Evolutionary conservation across 2,113 vertebrate species (phyloP).

Genomic region (Dicrurus megarhynchus): DNA sequence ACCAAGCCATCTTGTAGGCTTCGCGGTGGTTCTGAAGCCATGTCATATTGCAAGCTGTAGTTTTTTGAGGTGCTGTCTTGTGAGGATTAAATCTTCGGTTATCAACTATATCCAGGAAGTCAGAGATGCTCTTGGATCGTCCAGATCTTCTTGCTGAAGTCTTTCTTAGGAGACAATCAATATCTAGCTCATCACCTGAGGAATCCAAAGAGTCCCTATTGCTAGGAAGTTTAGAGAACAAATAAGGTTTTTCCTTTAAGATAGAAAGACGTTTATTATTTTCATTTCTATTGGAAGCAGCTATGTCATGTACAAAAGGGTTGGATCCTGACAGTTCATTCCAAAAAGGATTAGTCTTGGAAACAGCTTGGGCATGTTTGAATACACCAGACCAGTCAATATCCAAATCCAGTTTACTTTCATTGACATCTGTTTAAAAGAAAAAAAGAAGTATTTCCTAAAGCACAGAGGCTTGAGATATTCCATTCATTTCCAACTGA

Average conservation of each 20-base stretch:
- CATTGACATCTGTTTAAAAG: slow-evolving; percentile 46
- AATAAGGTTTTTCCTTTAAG: slow-evolving; percentile 74
- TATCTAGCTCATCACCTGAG: slow-evolving; percentile 86
- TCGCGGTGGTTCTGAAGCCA: slow-evolving; percentile 89
- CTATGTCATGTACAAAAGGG: slow-evolving; percentile 91
- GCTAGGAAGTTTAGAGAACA: slow-evolving; percentile 68
- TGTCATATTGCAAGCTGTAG: slow-evolving; percentile 77
- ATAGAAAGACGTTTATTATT: slow-evolving; percentile 61
- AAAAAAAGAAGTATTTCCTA: background rate
- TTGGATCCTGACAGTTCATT: slow-evolving; percentile 88
- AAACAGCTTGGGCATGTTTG: background rate
- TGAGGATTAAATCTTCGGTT: slow-evolving; percentile 49
- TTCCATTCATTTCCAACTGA: background rate
- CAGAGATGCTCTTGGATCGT: slow-evolving; percentile 88
- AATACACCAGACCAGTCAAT: slow-evolving; percentile 55
- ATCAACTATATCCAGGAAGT: slow-evolving; percentile 83
- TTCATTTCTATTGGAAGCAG: slow-evolving; percentile 69
- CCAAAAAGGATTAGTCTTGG: slow-evolving; percentile 90
- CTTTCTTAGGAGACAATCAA: slow-evolving; percentile 73
- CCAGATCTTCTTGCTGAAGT: slow-evolving; percentile 74
- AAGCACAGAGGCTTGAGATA: background rate
- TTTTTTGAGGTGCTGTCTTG: slow-evolving; percentile 50
- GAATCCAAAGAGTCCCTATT: slow-evolving; percentile 79
- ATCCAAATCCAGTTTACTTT: slow-evolving; percentile 39
- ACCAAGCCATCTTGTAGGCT: slow-evolving; percentile 94